Evolutionary conservation across 2,113 vertebrate species (phyloP).

Genomic region (Rhombomys opimus): DNA sequence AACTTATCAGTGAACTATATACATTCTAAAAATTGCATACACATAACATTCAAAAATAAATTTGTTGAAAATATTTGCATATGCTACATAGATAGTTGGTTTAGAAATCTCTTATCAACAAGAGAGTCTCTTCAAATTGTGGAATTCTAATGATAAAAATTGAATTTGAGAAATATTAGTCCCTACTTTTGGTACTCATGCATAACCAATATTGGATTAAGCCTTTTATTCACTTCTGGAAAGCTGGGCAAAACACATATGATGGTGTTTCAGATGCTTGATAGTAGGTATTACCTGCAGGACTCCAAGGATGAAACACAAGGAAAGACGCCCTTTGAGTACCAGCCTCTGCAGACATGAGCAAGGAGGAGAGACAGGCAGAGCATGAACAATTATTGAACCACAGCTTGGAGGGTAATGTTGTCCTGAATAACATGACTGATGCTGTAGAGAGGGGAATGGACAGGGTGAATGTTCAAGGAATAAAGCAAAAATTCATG

Average conservation of each 20-base stretch:
- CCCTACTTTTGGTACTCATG: not conserved
- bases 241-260: not conserved
- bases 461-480: not conserved
- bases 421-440: not conserved
- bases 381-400: not conserved
- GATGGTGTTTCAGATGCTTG: not conserved
- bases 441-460: not conserved
- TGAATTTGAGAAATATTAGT: not conserved
- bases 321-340: not conserved
- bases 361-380: not conserved
- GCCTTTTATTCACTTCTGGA: not conserved
- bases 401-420: not conserved
- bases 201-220: not conserved
- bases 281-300: not conserved
- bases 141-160: conserved; percentile 26
- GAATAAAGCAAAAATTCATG: not conserved
- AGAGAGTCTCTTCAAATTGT: conserved; percentile 28
- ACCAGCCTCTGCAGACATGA: not conserved
- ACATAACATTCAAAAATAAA: conserved; percentile 35
- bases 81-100: conserved; percentile 25
- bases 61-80: not conserved
- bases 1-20: conserved; percentile 36
- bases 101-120: conserved; percentile 11
- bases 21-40: conserved; percentile 48
- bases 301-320: not conserved